Conservation (phyloP, 2,797 vertebrate genomes). For the Helicolenus hilgendorfi region DNA sequence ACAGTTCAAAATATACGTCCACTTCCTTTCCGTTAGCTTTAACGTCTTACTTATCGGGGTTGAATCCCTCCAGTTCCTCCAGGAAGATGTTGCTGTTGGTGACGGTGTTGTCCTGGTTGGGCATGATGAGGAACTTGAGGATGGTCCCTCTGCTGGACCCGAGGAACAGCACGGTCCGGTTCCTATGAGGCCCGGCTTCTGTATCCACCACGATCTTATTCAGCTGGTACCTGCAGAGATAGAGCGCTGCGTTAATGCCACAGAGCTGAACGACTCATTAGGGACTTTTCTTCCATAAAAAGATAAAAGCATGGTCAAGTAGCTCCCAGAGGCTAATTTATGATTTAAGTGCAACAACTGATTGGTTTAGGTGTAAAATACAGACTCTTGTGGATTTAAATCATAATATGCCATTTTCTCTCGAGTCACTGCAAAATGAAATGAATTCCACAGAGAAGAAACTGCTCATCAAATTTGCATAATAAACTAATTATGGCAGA, state of each 20-base stretch:
- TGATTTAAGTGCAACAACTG: conserved; percentile 50
- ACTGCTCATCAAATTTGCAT: conserved; percentile 75
- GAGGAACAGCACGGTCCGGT: conserved; percentile 96
- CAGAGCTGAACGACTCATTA: not conserved
- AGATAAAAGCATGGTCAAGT: conserved; percentile 43
- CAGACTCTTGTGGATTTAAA: conserved; percentile 45
- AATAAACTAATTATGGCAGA: conserved; percentile 76
- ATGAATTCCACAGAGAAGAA: conserved; percentile 63
- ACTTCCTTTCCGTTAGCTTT: not conserved
- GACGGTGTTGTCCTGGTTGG: conserved; percentile 89
- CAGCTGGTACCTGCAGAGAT: conserved; percentile 92
- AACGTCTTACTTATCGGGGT: conserved; percentile 93
- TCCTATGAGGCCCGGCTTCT: conserved; percentile 92
- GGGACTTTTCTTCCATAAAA: not conserved
- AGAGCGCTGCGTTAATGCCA: conserved; percentile 1
- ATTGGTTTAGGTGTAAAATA: conserved; percentile 60
- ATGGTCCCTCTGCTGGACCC: conserved; percentile 95
- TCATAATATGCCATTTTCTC: conserved; percentile 58
- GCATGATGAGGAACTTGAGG: conserved; percentile 96
- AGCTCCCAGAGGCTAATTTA: conserved; percentile 24
- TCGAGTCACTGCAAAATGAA: conserved; percentile 54
- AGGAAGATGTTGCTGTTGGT: conserved; percentile 89
- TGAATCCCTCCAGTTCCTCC: conserved; percentile 97
- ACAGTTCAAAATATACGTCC: not conserved
- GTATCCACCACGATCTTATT: conserved; percentile 96